Percentiles rank a stretch among this genome's conserved stretches.
These are phyloP conservation scores for Drosophila quadrilineata DNA, from an alignment of 1,140 invertebrate species.

Conservation along the genomic window DNA sequence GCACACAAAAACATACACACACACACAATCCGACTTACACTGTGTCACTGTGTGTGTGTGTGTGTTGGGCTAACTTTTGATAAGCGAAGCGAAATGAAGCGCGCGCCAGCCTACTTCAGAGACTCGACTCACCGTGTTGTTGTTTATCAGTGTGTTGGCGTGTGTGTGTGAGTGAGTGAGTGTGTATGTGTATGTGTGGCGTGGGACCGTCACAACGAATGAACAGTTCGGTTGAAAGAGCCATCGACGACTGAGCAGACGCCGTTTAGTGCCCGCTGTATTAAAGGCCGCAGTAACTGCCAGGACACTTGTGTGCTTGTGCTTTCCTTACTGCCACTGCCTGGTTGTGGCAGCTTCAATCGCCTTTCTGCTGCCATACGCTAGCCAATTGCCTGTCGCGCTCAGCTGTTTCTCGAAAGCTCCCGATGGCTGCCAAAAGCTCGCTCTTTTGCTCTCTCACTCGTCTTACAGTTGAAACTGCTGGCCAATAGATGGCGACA, in stretches of 20 bases:
- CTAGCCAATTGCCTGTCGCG: constrained; percentile 46
- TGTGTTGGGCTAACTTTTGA: constrained; percentile 43
- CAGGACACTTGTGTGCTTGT: constrained; percentile 64
- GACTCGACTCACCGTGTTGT: neutral
- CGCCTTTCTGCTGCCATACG: constrained; percentile 39
- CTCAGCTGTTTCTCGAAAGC: constrained; percentile 64
- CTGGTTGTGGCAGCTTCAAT: constrained; percentile 32
- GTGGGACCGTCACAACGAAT: constrained; percentile 19
- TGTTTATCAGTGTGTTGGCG: neutral
- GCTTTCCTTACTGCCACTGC: constrained; percentile 24
- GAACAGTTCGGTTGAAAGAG: constrained; percentile 65
- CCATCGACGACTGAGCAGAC: constrained; percentile 66
- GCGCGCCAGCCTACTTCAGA: constrained; percentile 43
- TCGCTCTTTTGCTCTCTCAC: constrained; percentile 7
- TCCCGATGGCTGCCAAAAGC: constrained; percentile 44
- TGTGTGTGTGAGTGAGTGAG: constrained; percentile 12
- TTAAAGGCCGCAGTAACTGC: constrained; percentile 28
- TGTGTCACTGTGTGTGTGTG: neutral
- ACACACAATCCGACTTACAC: constrained; percentile 14
- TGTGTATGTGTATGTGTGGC: too few relatives aligned
- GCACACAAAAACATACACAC: constrained; percentile 12
- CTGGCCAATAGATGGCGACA: constrained; percentile 48
- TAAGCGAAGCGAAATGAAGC: constrained; percentile 60
- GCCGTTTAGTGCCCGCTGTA: constrained; percentile 39
- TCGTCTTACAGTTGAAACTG: neutral